Conservation (phyloP, 2,113 vertebrate genomes). For the Pituophis catenifer region DNA sequence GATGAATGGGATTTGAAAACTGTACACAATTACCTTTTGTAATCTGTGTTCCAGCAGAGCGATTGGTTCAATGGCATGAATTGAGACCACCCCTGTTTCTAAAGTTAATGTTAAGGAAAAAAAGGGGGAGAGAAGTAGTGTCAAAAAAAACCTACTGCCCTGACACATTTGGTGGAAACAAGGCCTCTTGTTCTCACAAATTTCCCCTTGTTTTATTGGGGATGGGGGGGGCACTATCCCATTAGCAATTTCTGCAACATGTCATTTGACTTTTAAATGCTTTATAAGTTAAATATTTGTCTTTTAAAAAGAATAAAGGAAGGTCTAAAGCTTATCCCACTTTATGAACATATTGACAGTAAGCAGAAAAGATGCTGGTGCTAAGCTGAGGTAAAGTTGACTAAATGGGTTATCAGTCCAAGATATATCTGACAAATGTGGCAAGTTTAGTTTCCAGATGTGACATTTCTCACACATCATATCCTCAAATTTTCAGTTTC, state of each 20-base stretch:
- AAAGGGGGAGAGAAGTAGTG: not conserved
- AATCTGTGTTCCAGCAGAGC: conserved; percentile 3
- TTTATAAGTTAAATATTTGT: conserved; percentile 1
- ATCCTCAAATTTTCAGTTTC: not conserved
- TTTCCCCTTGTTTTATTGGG: conserved; percentile 21
- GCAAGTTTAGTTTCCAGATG: not conserved
- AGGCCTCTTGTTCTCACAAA: conserved; percentile 15
- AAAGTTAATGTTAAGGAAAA: conserved; percentile 13
- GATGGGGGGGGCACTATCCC: not conserved
- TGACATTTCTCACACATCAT: not conserved
- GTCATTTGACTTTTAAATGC: conserved; percentile 3
- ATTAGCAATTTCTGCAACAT: not conserved
- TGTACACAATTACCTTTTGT: conserved; percentile 21
- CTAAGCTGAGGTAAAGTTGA: not conserved
- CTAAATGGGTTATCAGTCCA: not conserved
- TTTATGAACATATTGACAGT: not conserved
- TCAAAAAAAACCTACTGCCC: conserved; percentile 17
- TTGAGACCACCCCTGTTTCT: not conserved
- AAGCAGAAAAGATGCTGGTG: conserved; percentile 1
- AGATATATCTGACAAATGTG: not conserved
- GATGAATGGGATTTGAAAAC: conserved; percentile 39
- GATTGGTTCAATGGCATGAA: conserved; percentile 32
- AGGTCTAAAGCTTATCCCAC: not conserved
- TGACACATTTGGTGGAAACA: conserved; percentile 41
- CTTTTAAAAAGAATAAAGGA: not conserved